phyloP scores from a whole-genome alignment of 2,888 invertebrate genomes.

The Pristionchus exspectatus region DNA sequence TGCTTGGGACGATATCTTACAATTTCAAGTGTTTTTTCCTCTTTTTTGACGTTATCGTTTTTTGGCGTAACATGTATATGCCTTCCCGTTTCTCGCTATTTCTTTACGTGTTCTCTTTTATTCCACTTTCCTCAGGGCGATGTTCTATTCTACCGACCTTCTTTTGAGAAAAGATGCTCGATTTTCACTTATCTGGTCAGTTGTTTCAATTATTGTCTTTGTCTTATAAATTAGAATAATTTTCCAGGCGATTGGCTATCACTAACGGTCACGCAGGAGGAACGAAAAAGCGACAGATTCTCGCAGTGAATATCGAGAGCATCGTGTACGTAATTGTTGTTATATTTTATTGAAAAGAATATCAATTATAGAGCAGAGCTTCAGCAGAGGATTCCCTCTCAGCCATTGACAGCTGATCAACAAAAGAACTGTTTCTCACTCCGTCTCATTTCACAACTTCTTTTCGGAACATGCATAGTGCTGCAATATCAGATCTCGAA shows the following conservation, averaged over 20 bases:
- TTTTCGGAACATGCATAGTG: constrained; percentile 52
- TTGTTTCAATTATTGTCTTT: background rate
- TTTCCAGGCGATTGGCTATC: constrained; percentile 48
- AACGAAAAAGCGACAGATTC: constrained; percentile 5
- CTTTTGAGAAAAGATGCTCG: constrained; percentile 49
- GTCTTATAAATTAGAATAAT: background rate
- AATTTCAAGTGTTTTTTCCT: too few relatives aligned
- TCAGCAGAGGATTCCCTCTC: constrained; percentile 37
- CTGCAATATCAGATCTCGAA: constrained; percentile 9
- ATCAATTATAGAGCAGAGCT: constrained; percentile 13
- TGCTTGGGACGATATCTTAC: too few relatives aligned
- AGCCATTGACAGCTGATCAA: background rate
- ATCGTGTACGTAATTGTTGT: background rate
- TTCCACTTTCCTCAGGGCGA: background rate
- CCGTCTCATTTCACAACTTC: constrained; percentile 40
- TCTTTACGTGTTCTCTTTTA: background rate
- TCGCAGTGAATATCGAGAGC: constrained; percentile 8
- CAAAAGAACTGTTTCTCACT: constrained; percentile 37
- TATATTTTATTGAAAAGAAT: background rate
- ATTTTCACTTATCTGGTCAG: constrained; percentile 46
- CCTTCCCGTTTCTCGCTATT: background rate
- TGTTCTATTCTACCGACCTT: constrained; percentile 53
- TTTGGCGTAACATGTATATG: too few relatives aligned
- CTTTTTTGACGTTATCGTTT: too few relatives aligned
- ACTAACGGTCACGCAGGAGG: background rate